Conservation (phyloP, 2,797 vertebrate genomes). For the Gymnodraco acuticeps region DNA sequence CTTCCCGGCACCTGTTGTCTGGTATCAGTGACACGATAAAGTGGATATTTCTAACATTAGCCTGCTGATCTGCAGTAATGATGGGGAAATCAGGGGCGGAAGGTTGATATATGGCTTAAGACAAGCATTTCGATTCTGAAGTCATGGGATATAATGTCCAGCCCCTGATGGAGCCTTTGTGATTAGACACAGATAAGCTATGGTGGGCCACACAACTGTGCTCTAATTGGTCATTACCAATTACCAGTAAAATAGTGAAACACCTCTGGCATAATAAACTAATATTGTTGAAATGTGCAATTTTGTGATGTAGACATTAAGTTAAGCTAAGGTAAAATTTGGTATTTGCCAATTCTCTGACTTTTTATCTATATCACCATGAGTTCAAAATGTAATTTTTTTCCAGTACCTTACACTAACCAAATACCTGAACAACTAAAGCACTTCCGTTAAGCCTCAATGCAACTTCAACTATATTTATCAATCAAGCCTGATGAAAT, state of each 20-base stretch:
- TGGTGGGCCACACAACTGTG: neutral
- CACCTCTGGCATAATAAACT: too few species aligned
- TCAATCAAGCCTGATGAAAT: too few species aligned
- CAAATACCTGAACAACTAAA: too few species aligned
- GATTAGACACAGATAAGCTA: neutral
- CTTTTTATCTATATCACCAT: too few species aligned
- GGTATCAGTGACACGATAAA: constrained; percentile 53
- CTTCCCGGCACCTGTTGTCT: constrained; percentile 58
- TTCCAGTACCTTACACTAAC: too few species aligned
- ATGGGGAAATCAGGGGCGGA: neutral
- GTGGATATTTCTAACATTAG: constrained; percentile 9
- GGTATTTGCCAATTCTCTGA: too few species aligned
- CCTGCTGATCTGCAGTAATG: constrained; percentile 13
- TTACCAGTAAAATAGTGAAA: too few species aligned
- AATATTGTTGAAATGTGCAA: neutral
- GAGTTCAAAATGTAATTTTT: too few species aligned
- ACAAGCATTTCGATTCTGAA: constrained; percentile 9
- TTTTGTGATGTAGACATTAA: neutral
- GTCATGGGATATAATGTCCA: constrained; percentile 7
- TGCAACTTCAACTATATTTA: too few species aligned
- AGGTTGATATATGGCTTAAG: neutral
- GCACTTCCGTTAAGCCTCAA: too few species aligned
- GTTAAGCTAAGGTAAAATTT: neutral
- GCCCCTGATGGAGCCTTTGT: constrained; percentile 44
- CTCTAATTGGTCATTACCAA: neutral